Conservation (phyloP, 2,888 invertebrate species). For the Lysandra bellargus region DNA sequence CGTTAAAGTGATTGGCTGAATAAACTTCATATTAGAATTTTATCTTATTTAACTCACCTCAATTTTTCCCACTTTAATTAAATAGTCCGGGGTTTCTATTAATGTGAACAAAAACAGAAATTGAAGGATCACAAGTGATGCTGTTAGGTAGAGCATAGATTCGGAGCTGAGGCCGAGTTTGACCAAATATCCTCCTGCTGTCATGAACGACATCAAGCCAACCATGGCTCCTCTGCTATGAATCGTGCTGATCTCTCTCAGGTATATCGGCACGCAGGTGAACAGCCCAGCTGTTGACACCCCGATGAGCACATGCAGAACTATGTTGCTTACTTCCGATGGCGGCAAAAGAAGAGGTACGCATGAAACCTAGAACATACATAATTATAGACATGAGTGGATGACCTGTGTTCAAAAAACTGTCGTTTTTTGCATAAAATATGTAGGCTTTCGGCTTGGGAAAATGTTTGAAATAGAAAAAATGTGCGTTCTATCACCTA, state of each 20-base stretch:
- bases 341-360: conserved; percentile 56
- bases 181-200: conserved; percentile 57
- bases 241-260: conserved; percentile 55
- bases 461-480: too few species aligned
- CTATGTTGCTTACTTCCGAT: conserved; percentile 47
- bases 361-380: conserved; percentile 55
- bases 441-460: too few species aligned
- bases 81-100: conserved; percentile 61
- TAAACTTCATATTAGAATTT: background rate
- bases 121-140: conserved; percentile 55
- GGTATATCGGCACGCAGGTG: conserved; percentile 59
- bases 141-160: conserved; percentile 54
- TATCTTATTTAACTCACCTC: conserved; percentile 50
- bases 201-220: conserved; percentile 54
- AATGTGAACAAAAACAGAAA: conserved; percentile 53
- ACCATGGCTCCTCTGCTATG: conserved; percentile 50
- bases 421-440: too few species aligned
- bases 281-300: conserved; percentile 59
- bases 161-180: conserved; percentile 52
- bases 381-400: background rate
- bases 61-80: conserved; percentile 56
- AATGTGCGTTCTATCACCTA: too few species aligned
- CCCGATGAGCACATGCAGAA: conserved; percentile 58
- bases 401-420: too few species aligned
- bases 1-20: too few species aligned